phyloP scores from a whole-genome alignment of 2,113 vertebrate genomes.

The Proterorhinus semilunaris region DNA sequence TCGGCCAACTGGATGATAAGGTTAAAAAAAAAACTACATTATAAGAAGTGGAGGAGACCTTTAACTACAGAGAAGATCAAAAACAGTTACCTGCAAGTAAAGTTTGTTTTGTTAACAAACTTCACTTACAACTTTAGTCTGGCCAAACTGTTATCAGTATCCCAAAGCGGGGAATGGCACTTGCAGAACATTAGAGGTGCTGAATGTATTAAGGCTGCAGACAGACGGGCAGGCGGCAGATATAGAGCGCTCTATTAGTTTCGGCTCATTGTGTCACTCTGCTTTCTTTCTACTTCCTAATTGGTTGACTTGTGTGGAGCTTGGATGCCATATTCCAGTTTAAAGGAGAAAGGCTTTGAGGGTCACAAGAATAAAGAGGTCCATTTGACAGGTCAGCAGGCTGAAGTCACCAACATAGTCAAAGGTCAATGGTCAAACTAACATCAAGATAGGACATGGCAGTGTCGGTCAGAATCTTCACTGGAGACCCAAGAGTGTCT shows the following conservation, averaged over 20 bases:
- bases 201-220: constrained; percentile 75
- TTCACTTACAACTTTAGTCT: background rate
- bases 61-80: background rate
- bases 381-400: constrained; percentile 82
- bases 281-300: constrained; percentile 74
- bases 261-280: constrained; percentile 82
- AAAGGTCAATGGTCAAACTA: constrained; percentile 78
- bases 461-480: constrained; percentile 70
- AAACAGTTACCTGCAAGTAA: constrained; percentile 10
- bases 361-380: constrained; percentile 87
- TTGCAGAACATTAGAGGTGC: constrained; percentile 24
- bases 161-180: background rate
- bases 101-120: background rate
- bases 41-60: constrained; percentile 4
- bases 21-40: constrained; percentile 25
- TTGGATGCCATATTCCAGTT: constrained; percentile 86
- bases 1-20: constrained; percentile 33
- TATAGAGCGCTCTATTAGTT: constrained; percentile 87
- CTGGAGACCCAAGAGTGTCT: constrained; percentile 48
- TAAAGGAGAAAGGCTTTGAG: constrained; percentile 78
- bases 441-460: constrained; percentile 76
- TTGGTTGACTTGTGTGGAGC: constrained; percentile 81
- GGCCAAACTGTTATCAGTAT: background rate
- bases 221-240: constrained; percentile 73
- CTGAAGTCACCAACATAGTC: constrained; percentile 69